These are phyloP conservation scores for Palythoa caribaeorum DNA, from an alignment of 92 coral and sea anemone species.

Conservation along the genomic window DNA sequence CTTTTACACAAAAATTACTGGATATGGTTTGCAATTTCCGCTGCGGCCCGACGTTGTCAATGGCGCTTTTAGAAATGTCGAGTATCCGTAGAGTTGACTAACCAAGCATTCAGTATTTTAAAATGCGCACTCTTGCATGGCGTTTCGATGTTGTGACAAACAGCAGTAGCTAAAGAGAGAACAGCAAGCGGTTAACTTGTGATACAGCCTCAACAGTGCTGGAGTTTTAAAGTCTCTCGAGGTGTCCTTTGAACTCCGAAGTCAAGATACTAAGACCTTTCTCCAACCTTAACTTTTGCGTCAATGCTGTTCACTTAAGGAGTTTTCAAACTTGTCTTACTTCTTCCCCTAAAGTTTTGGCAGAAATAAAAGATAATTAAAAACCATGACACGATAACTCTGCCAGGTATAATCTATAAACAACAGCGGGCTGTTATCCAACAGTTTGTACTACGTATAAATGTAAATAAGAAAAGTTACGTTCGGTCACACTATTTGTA, in stretches of 20 bases:
- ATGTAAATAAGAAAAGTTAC: background rate
- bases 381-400: background rate
- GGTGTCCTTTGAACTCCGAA: slow-evolving; percentile 5
- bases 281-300: background rate
- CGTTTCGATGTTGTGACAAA: background rate
- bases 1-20: background rate
- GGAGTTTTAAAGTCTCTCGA: background rate
- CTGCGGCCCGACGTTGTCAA: background rate
- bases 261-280: background rate
- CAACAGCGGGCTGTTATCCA: background rate
- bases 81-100: background rate
- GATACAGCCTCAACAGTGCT: background rate
- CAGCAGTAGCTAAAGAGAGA: background rate
- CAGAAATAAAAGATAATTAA: slow-evolving; percentile 26
- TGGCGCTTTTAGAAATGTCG: background rate
- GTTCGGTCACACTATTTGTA: background rate
- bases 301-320: background rate
- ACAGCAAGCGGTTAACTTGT: background rate
- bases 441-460: background rate
- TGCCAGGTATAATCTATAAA: slow-evolving; percentile 6
- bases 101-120: background rate
- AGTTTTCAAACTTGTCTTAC: background rate
- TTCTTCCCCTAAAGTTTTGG: background rate
- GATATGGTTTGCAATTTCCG: slow-evolving; percentile 13
- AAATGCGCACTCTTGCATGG: slow-evolving; percentile 35